A percentile compares a stretch with the other conserved stretches of the same genome.
These are phyloP conservation scores for Pycnonotus jocosus DNA, from an alignment of 2,113 vertebrate species.

Conservation along the genomic window DNA sequence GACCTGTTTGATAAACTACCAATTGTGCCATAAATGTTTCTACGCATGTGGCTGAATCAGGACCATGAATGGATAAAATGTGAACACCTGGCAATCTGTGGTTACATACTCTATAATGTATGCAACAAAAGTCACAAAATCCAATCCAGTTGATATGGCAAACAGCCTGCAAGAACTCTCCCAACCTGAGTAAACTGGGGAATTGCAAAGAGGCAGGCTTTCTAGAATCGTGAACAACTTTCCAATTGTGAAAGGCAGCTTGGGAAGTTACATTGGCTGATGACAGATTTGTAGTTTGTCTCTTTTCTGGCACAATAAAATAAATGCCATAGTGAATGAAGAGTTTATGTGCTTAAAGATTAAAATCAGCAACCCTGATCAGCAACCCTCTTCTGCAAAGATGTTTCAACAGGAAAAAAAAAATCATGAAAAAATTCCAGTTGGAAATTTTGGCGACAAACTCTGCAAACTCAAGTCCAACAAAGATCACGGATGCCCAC, in stretches of 20 bases:
- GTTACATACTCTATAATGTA: conserved; percentile 47
- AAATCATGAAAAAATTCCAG: conserved; percentile 22
- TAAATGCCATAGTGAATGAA: conserved; percentile 8
- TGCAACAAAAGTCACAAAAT: conserved; percentile 18
- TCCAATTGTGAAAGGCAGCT: conserved; percentile 27
- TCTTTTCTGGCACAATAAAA: conserved; percentile 26
- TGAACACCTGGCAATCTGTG: conserved; percentile 47
- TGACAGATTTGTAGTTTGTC: neutral
- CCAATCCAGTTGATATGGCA: neutral
- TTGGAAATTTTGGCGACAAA: conserved; percentile 43
- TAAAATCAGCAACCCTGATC: neutral
- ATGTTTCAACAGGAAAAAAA: conserved; percentile 16
- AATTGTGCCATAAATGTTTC: conserved; percentile 6
- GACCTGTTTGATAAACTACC: neutral
- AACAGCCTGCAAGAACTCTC: neutral
- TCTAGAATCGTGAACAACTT: neutral
- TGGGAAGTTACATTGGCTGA: neutral
- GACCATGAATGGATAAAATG: neutral
- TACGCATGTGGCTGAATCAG: conserved; percentile 1
- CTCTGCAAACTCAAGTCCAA: conserved; percentile 39
- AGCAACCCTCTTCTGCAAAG: conserved; percentile 36
- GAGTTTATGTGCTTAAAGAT: neutral
- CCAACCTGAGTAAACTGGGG: neutral
- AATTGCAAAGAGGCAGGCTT: conserved; percentile 20
- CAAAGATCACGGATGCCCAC: neutral